These are phyloP conservation scores for Cladopsammia gracilis DNA, from an alignment of 64 coral and sea anemone genomes.

Conservation along the genomic window DNA sequence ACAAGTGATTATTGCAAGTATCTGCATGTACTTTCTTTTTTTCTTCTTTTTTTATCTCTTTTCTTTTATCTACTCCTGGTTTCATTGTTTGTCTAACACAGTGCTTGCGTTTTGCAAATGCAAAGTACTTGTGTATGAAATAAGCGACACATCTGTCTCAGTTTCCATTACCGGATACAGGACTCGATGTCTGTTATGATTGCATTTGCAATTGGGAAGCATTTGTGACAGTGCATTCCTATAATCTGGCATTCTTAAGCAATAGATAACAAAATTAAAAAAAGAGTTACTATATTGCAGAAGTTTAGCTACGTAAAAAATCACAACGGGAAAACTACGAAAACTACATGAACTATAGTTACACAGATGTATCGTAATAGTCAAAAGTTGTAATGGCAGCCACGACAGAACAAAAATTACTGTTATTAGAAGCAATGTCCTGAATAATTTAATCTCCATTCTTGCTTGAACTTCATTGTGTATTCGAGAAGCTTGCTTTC, in stretches of 20 bases:
- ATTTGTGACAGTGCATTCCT: conserved; percentile 10
- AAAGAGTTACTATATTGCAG: conserved; percentile 46
- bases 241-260: conserved; percentile 20
- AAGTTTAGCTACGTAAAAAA: conserved; percentile 4
- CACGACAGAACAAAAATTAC: conserved; percentile 26
- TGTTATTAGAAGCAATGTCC: conserved; percentile 22
- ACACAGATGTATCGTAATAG: background rate
- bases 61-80: too few relatives aligned
- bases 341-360: background rate
- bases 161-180: too few relatives aligned
- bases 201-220: background rate
- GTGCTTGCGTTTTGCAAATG: too few relatives aligned
- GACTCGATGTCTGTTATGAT: too few relatives aligned
- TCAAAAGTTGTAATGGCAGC: conserved; percentile 32
- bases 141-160: too few relatives aligned
- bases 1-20: too few relatives aligned
- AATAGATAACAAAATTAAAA: conserved; percentile 40
- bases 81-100: too few relatives aligned
- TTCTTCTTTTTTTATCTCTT: too few relatives aligned
- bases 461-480: background rate
- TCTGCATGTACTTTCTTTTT: too few relatives aligned
- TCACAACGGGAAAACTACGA: background rate
- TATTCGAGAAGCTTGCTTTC: background rate
- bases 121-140: too few relatives aligned
- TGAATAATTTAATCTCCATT: background rate